Percentiles rank a stretch among this genome's conserved stretches.
These are phyloP conservation scores for Andrena praecox DNA, from an alignment of 2,888 invertebrate species.

Conservation along the genomic window DNA sequence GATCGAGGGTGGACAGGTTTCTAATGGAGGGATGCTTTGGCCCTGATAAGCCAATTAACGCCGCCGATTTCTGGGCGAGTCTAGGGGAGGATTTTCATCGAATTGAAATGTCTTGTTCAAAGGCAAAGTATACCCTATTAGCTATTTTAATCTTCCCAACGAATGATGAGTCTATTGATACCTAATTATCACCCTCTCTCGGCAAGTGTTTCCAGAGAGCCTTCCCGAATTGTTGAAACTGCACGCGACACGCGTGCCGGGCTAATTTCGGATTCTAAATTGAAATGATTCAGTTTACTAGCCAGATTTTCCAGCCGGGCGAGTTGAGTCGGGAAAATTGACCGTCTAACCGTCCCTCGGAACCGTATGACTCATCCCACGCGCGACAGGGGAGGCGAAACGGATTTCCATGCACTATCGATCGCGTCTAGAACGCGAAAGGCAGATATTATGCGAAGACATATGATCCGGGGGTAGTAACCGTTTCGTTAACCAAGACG, in stretches of 20 bases:
- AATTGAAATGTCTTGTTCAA: too few relatives aligned
- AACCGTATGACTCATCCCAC: conserved; percentile 35
- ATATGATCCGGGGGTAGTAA: conserved; percentile 25
- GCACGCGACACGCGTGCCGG: too few relatives aligned
- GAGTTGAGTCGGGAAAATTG: conserved; percentile 1
- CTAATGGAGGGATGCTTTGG: not conserved
- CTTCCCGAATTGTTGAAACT: too few relatives aligned
- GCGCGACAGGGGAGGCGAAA: conserved; percentile 6
- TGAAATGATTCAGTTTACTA: not conserved
- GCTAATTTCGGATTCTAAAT: too few relatives aligned
- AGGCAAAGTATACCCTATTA: too few relatives aligned
- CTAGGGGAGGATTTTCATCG: too few relatives aligned
- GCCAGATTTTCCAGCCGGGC: not conserved
- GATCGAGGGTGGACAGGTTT: not conserved
- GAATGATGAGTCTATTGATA: too few relatives aligned
- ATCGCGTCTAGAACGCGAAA: conserved; percentile 24
- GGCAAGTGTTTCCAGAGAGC: too few relatives aligned
- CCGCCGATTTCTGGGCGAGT: not conserved
- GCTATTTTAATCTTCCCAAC: too few relatives aligned
- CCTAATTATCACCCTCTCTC: too few relatives aligned
- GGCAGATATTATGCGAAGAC: conserved; percentile 32
- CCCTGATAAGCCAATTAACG: not conserved
- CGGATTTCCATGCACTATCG: conserved; percentile 37
- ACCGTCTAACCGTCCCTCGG: not conserved
- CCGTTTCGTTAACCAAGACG: conserved; percentile 40